Conservation (phyloP, 2,797 vertebrate genomes). For the Synanceia verrucosa region DNA sequence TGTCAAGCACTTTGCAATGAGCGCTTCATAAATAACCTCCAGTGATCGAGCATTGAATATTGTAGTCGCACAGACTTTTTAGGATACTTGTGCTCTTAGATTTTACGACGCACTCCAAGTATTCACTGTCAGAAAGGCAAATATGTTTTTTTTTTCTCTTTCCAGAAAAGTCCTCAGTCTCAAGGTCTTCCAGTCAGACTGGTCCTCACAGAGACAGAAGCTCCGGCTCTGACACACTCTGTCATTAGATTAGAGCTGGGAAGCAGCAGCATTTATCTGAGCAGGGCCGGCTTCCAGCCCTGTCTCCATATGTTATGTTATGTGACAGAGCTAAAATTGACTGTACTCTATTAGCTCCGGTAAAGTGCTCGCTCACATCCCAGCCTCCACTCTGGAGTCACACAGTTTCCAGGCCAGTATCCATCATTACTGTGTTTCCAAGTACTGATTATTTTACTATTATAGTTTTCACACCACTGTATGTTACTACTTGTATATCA, state of each 20-base stretch:
- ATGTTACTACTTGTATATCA: background rate
- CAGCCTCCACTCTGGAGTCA: conserved; percentile 4
- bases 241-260: conserved; percentile 21
- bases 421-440: background rate
- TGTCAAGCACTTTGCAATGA: too few relatives aligned
- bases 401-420: conserved; percentile 9
- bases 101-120: too few relatives aligned
- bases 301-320: conserved; percentile 24
- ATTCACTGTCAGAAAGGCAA: background rate
- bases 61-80: too few relatives aligned
- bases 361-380: background rate
- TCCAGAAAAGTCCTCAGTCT: background rate
- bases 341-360: background rate
- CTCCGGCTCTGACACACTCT: background rate
- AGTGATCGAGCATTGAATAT: too few relatives aligned
- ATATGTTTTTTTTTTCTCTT: background rate
- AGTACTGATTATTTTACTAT: background rate
- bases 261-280: conserved; percentile 45
- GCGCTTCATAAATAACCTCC: too few relatives aligned
- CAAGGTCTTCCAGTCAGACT: background rate
- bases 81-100: too few relatives aligned
- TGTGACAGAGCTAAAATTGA: background rate
- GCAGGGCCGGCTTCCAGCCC: conserved; percentile 12
- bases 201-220: conserved; percentile 21
- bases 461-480: background rate